phyloP scores from a whole-genome alignment of 2,113 vertebrate genomes.

The Misgurnus anguillicaudatus region DNA sequence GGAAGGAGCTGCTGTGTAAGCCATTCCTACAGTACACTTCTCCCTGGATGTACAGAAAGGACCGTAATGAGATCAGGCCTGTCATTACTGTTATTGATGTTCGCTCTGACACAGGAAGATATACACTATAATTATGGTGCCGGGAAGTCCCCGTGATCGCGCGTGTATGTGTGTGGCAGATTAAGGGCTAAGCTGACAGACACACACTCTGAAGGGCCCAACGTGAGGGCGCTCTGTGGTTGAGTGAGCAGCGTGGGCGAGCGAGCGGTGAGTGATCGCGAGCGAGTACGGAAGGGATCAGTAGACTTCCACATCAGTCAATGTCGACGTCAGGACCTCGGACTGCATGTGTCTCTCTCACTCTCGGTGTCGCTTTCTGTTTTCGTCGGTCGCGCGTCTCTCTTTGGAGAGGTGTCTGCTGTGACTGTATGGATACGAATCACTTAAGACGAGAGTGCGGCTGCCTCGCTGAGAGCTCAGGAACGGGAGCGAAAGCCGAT shows the following conservation, averaged over 20 bases:
- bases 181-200: conserved; percentile 55
- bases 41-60: conserved; percentile 49
- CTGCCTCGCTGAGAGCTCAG: background rate
- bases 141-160: conserved; percentile 39
- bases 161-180: conserved; percentile 42
- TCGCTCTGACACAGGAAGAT: conserved; percentile 51
- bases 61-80: conserved; percentile 40
- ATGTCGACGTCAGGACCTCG: conserved; percentile 27
- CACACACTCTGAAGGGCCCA: conserved; percentile 49
- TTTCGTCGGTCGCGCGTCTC: conserved; percentile 4
- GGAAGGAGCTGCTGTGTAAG: conserved; percentile 42
- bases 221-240: conserved; percentile 62
- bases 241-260: conserved; percentile 65
- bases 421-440: conserved; percentile 24
- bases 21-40: conserved; percentile 3
- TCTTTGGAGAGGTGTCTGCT: conserved; percentile 6
- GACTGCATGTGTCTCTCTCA: conserved; percentile 24
- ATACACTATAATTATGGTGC: conserved; percentile 53
- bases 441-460: background rate
- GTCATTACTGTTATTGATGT: conserved; percentile 53
- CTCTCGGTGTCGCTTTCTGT: background rate
- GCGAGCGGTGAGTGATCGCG: conserved; percentile 27
- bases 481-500: background rate
- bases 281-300: conserved; percentile 33
- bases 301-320: conserved; percentile 51